Evolutionary conservation across 1,140 invertebrate species (phyloP).

Genomic region (Mylabris phalerata): DNA sequence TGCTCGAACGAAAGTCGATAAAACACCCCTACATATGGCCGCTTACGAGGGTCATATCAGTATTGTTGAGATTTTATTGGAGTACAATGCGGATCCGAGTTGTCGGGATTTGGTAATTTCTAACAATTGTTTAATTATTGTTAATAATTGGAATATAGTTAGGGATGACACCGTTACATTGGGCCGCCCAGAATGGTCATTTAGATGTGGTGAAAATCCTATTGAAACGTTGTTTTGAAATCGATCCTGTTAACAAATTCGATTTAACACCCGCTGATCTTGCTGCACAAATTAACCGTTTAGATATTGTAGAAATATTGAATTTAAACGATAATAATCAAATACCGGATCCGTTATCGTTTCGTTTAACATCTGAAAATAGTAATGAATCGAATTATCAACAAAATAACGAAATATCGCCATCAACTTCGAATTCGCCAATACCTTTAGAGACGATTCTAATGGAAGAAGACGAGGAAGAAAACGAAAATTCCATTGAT

Average conservation of each 20-base stretch:
- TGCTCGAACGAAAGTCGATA: conserved; percentile 85
- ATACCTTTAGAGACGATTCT: conserved; percentile 16
- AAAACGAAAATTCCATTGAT: conserved; percentile 20
- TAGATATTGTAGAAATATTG: conserved; percentile 57
- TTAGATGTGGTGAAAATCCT: conserved; percentile 61
- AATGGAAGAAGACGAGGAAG: conserved; percentile 23
- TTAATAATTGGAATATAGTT: conserved; percentile 48
- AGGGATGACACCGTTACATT: conserved; percentile 90
- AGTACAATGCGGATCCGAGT: conserved; percentile 68
- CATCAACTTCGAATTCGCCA: not conserved
- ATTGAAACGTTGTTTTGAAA: conserved; percentile 65
- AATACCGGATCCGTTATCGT: conserved; percentile 22
- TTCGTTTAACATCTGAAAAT: conserved; percentile 1
- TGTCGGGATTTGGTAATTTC: conserved; percentile 72
- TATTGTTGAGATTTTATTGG: conserved; percentile 71
- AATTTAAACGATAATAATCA: conserved; percentile 41
- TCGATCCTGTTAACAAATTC: conserved; percentile 69
- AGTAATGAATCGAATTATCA: not conserved
- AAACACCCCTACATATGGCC: conserved; percentile 84
- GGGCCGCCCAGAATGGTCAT: conserved; percentile 85
- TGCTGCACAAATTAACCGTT: conserved; percentile 56
- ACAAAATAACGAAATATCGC: not conserved
- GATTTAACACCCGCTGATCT: conserved; percentile 74
- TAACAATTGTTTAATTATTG: conserved; percentile 2
- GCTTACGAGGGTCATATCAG: conserved; percentile 75